These are phyloP conservation scores for Balaeniceps rex DNA, from an alignment of 2,113 vertebrate genomes.

Conservation along the genomic window DNA sequence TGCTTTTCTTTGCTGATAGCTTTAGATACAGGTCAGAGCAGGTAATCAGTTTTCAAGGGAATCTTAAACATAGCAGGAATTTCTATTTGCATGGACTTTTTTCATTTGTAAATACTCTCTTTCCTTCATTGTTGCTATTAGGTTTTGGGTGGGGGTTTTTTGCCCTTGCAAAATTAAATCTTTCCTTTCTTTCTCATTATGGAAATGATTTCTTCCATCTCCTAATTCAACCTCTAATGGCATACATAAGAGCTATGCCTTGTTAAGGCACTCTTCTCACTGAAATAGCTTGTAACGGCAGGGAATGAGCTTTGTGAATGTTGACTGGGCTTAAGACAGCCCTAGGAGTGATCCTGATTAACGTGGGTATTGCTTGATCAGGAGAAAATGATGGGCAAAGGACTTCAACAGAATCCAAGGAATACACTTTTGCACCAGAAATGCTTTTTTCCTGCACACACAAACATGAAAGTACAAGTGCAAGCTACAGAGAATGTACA, in stretches of 20 bases:
- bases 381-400: not conserved
- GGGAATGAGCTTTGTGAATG: not conserved
- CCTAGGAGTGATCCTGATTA: not conserved
- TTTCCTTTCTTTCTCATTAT: not conserved
- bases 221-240: not conserved
- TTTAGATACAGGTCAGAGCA: conserved; percentile 47
- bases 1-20: conserved; percentile 40
- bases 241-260: not conserved
- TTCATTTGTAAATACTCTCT: not conserved
- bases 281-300: not conserved
- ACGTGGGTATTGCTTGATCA: not conserved
- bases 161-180: not conserved
- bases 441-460: not conserved
- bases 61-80: not conserved
- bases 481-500: not conserved
- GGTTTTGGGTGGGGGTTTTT: not conserved
- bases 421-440: not conserved
- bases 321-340: not conserved
- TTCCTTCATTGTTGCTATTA: not conserved
- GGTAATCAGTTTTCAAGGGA: conserved; percentile 16
- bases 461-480: not conserved
- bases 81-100: not conserved
- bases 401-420: not conserved
- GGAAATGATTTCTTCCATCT: not conserved
- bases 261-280: not conserved